Evolutionary conservation across 2,888 invertebrate species (phyloP).

Genomic region (Rotaria socialis): DNA sequence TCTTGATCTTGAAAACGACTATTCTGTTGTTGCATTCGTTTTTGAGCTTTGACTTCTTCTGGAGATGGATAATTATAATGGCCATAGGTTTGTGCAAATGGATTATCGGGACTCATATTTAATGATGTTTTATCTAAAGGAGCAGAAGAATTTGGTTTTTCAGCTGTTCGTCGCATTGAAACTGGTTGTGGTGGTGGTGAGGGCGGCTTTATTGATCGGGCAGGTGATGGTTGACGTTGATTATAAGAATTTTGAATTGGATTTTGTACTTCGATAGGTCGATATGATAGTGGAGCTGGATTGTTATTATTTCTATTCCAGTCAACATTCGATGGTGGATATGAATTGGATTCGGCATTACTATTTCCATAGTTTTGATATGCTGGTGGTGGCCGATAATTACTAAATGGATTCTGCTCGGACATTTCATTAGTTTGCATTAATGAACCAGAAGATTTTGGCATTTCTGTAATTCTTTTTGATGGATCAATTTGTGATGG

Average conservation of each 20-base stretch:
- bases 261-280: not conserved
- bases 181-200: not conserved
- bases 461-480: constrained; percentile 22
- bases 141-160: not conserved
- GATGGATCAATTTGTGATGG: constrained; percentile 31
- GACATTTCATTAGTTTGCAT: not conserved
- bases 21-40: not conserved
- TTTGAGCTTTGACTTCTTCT: constrained; percentile 13
- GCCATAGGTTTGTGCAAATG: not conserved
- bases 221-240: not conserved
- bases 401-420: not conserved
- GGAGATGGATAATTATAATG: not conserved
- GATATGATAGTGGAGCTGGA: not conserved
- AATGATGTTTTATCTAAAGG: constrained; percentile 8
- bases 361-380: not conserved
- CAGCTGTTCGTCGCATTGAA: not conserved
- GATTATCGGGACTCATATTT: constrained; percentile 32
- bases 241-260: not conserved
- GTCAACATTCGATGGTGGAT: not conserved
- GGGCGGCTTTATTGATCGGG: not conserved
- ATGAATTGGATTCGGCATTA: not conserved
- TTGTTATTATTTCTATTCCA: constrained; percentile 20
- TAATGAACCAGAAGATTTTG: not conserved
- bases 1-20: not conserved
- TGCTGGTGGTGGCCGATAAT: not conserved